These are phyloP conservation scores for Megamerina dolium DNA, from an alignment of 2,888 invertebrate species.

Conservation along the genomic window DNA sequence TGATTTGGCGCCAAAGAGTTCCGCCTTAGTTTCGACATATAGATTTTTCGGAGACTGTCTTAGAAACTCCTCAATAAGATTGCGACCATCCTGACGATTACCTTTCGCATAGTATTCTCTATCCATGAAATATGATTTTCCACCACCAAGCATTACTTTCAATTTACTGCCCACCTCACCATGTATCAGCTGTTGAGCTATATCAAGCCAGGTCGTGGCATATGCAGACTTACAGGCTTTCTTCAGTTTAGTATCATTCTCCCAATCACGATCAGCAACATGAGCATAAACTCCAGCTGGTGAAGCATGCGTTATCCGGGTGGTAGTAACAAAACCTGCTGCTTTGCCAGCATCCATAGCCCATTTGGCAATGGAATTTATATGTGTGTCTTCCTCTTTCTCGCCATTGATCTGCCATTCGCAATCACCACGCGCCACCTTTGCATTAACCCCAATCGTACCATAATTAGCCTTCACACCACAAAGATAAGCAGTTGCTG, in stretches of 20 bases:
- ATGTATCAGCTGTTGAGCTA: constrained; percentile 61
- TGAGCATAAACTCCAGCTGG: constrained; percentile 63
- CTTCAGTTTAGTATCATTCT: constrained; percentile 57
- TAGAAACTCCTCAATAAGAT: constrained; percentile 64
- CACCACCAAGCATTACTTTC: constrained; percentile 74
- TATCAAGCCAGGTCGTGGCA: constrained; percentile 57
- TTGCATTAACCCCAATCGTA: constrained; percentile 68
- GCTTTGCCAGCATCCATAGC: constrained; percentile 61
- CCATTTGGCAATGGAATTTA: constrained; percentile 66
- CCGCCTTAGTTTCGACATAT: constrained; percentile 52
- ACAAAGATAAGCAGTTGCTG: constrained; percentile 48
- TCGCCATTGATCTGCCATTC: no score
- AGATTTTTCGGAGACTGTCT: constrained; percentile 46
- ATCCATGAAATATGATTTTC: constrained; percentile 60
- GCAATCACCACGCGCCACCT: constrained; percentile 61
- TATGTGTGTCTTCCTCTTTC: constrained; percentile 55
- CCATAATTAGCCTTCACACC: constrained; percentile 74
- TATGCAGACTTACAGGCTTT: constrained; percentile 44
- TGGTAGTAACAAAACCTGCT: constrained; percentile 68
- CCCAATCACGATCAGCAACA: constrained; percentile 58
- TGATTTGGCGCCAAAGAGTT: constrained; percentile 50
- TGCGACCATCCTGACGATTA: constrained; percentile 55
- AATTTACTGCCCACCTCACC: constrained; percentile 62
- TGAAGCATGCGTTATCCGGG: constrained; percentile 72
- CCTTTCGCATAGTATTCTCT: constrained; percentile 51